Conservation (phyloP, 2,888 invertebrate genomes). For the Drosophila aldrichi region DNA sequence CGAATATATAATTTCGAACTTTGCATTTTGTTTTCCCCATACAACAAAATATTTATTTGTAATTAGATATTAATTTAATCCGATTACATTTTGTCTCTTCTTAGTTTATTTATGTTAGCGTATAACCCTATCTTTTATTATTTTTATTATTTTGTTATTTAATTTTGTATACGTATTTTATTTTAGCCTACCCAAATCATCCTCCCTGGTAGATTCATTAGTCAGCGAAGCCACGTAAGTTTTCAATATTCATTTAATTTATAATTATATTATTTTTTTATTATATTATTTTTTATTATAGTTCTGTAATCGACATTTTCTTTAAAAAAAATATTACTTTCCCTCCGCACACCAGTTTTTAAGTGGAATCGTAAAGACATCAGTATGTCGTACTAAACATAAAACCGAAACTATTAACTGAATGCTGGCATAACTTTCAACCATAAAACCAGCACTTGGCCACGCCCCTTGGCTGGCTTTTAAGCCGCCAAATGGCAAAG, state of each 20-base stretch:
- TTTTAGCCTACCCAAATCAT: constrained; percentile 70
- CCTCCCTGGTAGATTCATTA: constrained; percentile 79
- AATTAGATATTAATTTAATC: neutral
- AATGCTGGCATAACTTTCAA: constrained; percentile 15
- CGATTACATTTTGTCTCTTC: neutral
- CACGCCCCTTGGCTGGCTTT: constrained; percentile 33
- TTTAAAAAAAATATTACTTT: neutral
- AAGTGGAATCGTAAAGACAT: constrained; percentile 17
- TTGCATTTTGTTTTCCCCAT: neutral
- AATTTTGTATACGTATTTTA: constrained; percentile 22
- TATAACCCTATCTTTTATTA: no score
- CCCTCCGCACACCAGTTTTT: neutral
- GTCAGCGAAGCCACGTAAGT: constrained; percentile 82
- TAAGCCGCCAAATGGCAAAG: constrained; percentile 38
- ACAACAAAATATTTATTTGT: neutral
- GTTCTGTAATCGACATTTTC: neutral
- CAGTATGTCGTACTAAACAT: constrained; percentile 15
- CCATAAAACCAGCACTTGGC: constrained; percentile 15
- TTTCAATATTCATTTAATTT: constrained; percentile 10
- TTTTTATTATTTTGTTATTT: constrained; percentile 3
- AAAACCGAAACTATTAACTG: constrained; percentile 27
- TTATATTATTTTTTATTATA: constrained; percentile 1
- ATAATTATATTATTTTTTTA: neutral
- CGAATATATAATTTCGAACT: neutral
- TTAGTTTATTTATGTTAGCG: constrained; percentile 11